A percentile compares a stretch with the other conserved stretches of the same genome.
phyloP scores from a whole-genome alignment of 2,113 vertebrate genomes.

The Pica pica region DNA sequence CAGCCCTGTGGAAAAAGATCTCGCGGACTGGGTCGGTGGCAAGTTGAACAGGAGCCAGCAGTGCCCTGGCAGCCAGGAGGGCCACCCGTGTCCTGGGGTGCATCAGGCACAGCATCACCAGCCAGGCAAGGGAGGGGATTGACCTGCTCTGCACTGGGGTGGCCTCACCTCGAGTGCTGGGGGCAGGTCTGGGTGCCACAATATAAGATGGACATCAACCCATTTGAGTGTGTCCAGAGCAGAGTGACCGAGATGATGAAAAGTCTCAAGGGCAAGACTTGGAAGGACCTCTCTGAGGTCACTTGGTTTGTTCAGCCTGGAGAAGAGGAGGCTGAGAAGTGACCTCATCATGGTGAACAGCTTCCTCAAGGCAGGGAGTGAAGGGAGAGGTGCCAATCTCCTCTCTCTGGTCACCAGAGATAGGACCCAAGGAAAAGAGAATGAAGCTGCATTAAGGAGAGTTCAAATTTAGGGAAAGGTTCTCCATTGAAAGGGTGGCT shows the following conservation, averaged over 20 bases:
- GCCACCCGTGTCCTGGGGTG: accelerated
- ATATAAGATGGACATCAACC: background rate
- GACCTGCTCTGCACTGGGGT: background rate
- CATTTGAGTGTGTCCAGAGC: background rate
- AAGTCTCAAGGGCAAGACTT: background rate
- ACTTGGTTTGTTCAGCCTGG: background rate
- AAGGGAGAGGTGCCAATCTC: background rate
- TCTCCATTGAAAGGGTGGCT: background rate
- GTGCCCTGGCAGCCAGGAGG: background rate
- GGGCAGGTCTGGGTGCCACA: background rate
- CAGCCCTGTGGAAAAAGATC: background rate
- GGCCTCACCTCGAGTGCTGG: accelerated
- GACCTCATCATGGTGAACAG: background rate
- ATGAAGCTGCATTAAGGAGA: background rate
- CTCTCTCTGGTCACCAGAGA: background rate
- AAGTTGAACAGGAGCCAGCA: background rate
- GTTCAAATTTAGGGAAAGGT: background rate
- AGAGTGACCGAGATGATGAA: background rate
- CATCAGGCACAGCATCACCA: background rate
- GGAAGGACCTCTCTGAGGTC: background rate
- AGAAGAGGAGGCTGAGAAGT: background rate
- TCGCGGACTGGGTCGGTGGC: accelerated
- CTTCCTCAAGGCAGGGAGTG: accelerated
- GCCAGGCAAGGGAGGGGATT: accelerated
- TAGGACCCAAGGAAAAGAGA: background rate